Evolutionary conservation across 1,140 invertebrate species (phyloP), one percentile per base, ranked within the genome.

Genomic region (Galleria mellonella): DNA sequence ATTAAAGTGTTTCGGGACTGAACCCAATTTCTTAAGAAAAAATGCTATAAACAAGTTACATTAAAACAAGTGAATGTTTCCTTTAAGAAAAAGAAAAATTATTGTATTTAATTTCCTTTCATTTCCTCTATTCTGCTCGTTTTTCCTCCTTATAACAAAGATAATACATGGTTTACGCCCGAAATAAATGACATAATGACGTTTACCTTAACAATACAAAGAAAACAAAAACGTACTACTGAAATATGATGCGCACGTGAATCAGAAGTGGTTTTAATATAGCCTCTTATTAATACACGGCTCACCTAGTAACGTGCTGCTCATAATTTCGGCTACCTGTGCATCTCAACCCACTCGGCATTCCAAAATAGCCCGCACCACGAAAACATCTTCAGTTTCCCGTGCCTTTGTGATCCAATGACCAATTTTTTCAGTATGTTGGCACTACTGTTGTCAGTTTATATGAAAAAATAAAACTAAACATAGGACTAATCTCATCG

Each of bases 281-380:
- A 69, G 62, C 54, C 47, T 66, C 64, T 61, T 75, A 75, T 72
- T 72, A 72, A 72, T 75, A 75, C 57, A 33, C 55, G 41, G 45
- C 59, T 52, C 59, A 72, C 65, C 55, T 72, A 69, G 58, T 51
- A 61, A 62, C 64, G 43, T 56, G 50, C 47, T 51, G 51, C 55
- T 58, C 56, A 48, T 52, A 63, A 63, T 55, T 53, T 39, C 55
- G 42, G 55, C 55, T 63, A 74, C 68, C 71, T 74, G 66, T 54
- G 51, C 51, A 58, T 49, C 47, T 55, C 49, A 53, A 52, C 56
- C 55, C 47, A 43, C 51, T 51, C 46, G 49, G 6, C 43, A 47
- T 50, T 64, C 67, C 43, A 54, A 61, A 68, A 68, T 64, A 58
- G 51, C 54, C 33, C 66, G 56, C 55, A 56, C 55, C 62, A 63